Evolutionary conservation across 2,888 invertebrate species (phyloP), one percentile per base, ranked within the genome.

Genomic region (Epistrophella euchroma): DNA sequence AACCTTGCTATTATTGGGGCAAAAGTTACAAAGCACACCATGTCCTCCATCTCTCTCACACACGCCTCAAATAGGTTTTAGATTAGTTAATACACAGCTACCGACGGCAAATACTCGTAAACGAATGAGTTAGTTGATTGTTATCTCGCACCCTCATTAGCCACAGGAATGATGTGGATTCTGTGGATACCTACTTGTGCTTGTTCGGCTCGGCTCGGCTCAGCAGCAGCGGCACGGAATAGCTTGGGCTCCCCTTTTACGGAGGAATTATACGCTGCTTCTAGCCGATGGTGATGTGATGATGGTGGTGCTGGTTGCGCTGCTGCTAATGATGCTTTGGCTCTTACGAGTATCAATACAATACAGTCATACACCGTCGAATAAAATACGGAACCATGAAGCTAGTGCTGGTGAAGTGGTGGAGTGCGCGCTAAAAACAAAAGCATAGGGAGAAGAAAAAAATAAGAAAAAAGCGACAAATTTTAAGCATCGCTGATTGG

Each of bases 401-500:
- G 52, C 37, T 66, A 19, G 66, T 37, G 19, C 19, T 43, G 28
- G 32, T 32, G 71, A 68, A 79, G 45, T 68, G 32, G 80, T 60
- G 76, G 70, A 82, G 86, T 86, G 82, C 77, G 82, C 86, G 70
- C 70, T 86, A 71, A 86, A 80, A 86, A 86, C 86, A 86, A 86
- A 86, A 82, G 77, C 82, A 52, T 22, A 62, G 58, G 70, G 71
- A 66, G 66, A 68, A 50, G 37, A 35, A 62, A 68, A 62, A 55
- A 56, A 28, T 56, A 76, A 76, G 75, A 81, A 32, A 55, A 62
- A 81, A 82, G 78, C 77, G 82, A 86, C 86, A 86, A 86, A 82
- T 86, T 86, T 86, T 82, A 86, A 86, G 82, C 86, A 82, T 86
- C 82, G 86, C 86, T 82, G 86, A 86, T 86, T 86, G 86, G 86